phyloP scores from a whole-genome alignment of 2,888 invertebrate species.

The Lasioglossum zephyrum region DNA sequence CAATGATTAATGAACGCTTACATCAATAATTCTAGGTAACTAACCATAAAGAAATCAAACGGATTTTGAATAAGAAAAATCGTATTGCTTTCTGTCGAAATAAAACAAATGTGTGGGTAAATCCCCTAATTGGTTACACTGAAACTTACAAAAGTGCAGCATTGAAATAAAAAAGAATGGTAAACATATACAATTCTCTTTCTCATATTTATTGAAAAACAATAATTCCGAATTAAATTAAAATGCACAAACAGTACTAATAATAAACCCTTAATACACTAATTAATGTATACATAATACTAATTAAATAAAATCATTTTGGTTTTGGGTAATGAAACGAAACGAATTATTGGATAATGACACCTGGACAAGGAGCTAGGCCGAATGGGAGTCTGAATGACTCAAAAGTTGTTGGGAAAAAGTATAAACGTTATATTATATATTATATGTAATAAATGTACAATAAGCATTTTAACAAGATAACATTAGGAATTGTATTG shows the following conservation, averaged over 20 bases:
- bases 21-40: not conserved
- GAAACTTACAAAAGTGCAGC: not conserved
- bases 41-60: not conserved
- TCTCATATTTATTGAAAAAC: not conserved
- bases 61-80: not conserved
- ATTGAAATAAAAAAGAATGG: not conserved
- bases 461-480: slow-evolving; percentile 74
- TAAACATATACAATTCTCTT: not conserved
- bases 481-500: slow-evolving; percentile 63
- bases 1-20: not conserved
- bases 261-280: not conserved
- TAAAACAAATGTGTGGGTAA: not conserved
- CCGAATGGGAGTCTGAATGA: slow-evolving; percentile 28
- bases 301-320: not conserved
- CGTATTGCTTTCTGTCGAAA: not conserved
- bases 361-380: slow-evolving; percentile 28
- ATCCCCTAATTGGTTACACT: not conserved
- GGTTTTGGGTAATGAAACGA: not conserved
- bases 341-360: not conserved
- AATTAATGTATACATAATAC: not conserved
- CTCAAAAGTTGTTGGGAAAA: slow-evolving; percentile 51
- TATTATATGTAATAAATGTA: slow-evolving; percentile 75
- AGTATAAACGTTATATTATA: slow-evolving; percentile 74
- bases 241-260: not conserved
- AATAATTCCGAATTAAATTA: not conserved